Percentiles rank a stretch among this genome's conserved stretches.
Evolutionary conservation across 2,888 invertebrate genomes (phyloP).

Genomic region (Neria commutata): DNA sequence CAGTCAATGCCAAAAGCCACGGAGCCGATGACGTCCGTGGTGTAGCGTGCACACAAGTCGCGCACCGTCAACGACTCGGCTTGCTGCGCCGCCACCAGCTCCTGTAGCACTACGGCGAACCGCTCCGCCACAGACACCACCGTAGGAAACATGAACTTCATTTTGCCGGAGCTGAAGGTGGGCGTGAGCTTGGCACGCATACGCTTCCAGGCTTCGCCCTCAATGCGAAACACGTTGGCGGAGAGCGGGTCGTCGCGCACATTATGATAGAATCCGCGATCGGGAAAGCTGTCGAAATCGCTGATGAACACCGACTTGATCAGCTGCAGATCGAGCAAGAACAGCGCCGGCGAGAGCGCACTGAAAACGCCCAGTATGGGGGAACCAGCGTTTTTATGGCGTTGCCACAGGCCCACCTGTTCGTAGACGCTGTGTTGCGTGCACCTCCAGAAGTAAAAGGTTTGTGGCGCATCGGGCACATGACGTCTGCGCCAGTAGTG

Average conservation of each 20-base stretch:
- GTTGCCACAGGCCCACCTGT: neutral
- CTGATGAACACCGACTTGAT: neutral
- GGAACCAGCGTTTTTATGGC: neutral
- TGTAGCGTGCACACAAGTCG: conserved; percentile 56
- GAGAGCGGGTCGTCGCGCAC: conserved; percentile 48
- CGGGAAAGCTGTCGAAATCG: conserved; percentile 12
- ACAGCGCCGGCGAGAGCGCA: conserved; percentile 36
- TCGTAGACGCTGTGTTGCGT: neutral
- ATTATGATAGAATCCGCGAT: conserved; percentile 39
- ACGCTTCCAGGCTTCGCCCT: conserved; percentile 58
- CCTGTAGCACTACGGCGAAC: conserved; percentile 30
- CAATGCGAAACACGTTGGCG: conserved; percentile 47
- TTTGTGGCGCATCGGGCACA: neutral
- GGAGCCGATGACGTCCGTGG: conserved; percentile 61
- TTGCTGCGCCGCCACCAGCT: conserved; percentile 26
- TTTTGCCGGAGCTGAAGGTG: conserved; percentile 48
- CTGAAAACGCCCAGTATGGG: conserved; percentile 10
- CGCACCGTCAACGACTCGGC: conserved; percentile 51
- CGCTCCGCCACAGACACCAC: conserved; percentile 40
- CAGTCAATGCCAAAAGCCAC: conserved; percentile 61
- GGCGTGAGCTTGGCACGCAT: conserved; percentile 52
- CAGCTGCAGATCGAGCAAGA: neutral
- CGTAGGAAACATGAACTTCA: conserved; percentile 57
- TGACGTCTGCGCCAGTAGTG: neutral
- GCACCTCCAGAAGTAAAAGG: neutral